These are phyloP conservation scores for Actinia tenebrosa DNA, from an alignment of 64 coral and sea anemone species.

Conservation along the genomic window DNA sequence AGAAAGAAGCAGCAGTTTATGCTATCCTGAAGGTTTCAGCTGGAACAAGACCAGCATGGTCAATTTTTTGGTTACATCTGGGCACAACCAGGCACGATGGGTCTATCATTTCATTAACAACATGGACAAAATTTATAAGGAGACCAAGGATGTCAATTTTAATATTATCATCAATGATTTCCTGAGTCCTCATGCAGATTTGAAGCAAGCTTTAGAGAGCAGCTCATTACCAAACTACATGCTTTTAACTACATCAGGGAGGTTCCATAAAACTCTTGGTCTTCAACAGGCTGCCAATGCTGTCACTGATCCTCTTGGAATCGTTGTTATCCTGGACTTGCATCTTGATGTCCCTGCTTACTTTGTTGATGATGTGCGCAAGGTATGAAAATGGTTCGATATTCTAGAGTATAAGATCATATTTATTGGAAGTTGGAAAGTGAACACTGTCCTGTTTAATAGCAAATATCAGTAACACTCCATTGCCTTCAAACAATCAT, in stretches of 20 bases:
- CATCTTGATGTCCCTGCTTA: slow-evolving; percentile 69
- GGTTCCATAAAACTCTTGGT: slow-evolving; percentile 58
- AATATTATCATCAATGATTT: slow-evolving; percentile 79
- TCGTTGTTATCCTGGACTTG: slow-evolving; percentile 65
- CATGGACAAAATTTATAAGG: slow-evolving; percentile 56
- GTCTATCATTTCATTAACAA: slow-evolving; percentile 68
- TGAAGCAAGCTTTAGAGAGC: slow-evolving; percentile 54
- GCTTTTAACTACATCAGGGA: slow-evolving; percentile 26
- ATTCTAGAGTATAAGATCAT: background rate
- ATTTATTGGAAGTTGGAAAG: too few relatives aligned
- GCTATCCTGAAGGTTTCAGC: slow-evolving; percentile 60
- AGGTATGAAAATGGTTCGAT: slow-evolving; percentile 17
- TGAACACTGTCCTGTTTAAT: background rate
- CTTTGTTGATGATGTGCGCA: slow-evolving; percentile 63
- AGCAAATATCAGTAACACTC: too few relatives aligned
- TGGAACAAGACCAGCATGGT: slow-evolving; percentile 68
- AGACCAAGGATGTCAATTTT: slow-evolving; percentile 62
- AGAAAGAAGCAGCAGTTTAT: slow-evolving; percentile 3
- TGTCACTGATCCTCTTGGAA: slow-evolving; percentile 49
- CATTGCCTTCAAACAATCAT: too few relatives aligned
- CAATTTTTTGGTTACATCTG: slow-evolving; percentile 54
- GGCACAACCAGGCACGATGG: slow-evolving; percentile 72
- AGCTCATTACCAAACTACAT: slow-evolving; percentile 54
- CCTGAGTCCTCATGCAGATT: slow-evolving; percentile 50
- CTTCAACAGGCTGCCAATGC: slow-evolving; percentile 45